Evolutionary conservation across 2,113 vertebrate genomes (phyloP).

Genomic region (Neodontobutis hainanensis): DNA sequence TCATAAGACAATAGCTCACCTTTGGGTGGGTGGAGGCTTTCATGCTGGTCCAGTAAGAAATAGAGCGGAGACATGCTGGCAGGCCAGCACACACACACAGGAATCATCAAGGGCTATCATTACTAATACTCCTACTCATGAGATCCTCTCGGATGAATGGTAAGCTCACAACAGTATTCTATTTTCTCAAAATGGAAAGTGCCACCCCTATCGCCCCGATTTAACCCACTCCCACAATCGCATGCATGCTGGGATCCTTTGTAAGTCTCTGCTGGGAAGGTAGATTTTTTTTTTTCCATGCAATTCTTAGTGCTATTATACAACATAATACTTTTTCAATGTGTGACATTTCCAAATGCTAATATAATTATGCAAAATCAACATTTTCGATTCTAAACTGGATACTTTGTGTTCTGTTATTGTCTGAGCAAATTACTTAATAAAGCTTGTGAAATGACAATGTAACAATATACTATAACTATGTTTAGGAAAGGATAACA

Average conservation of each 20-base stretch:
- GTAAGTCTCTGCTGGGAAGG: constrained; percentile 36
- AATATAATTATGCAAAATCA: too few relatives aligned
- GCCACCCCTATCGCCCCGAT: constrained; percentile 72
- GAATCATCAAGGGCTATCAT: constrained; percentile 72
- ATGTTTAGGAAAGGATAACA: too few relatives aligned
- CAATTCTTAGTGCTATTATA: constrained; percentile 47
- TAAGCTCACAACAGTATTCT: constrained; percentile 76
- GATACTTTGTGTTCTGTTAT: too few relatives aligned
- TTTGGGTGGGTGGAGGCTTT: constrained; percentile 57
- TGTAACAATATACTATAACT: too few relatives aligned
- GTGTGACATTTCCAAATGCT: too few relatives aligned
- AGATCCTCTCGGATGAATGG: constrained; percentile 81
- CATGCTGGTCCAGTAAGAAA: constrained; percentile 52
- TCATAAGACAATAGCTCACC: constrained; percentile 45
- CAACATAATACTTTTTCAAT: constrained; percentile 44
- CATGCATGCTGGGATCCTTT: constrained; percentile 40
- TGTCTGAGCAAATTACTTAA: too few relatives aligned
- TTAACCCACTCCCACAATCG: constrained; percentile 70
- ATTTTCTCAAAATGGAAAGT: constrained; percentile 77
- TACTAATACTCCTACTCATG: constrained; percentile 73
- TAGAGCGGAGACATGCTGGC: constrained; percentile 43
- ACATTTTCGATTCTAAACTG: too few relatives aligned
- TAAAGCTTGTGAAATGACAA: too few relatives aligned
- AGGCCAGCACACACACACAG: constrained; percentile 18
- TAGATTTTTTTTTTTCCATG: constrained; percentile 64